Base-by-base conservation (phyloP, 1,140 invertebrate species). In the Anagrus nilaparvatae region DNA sequence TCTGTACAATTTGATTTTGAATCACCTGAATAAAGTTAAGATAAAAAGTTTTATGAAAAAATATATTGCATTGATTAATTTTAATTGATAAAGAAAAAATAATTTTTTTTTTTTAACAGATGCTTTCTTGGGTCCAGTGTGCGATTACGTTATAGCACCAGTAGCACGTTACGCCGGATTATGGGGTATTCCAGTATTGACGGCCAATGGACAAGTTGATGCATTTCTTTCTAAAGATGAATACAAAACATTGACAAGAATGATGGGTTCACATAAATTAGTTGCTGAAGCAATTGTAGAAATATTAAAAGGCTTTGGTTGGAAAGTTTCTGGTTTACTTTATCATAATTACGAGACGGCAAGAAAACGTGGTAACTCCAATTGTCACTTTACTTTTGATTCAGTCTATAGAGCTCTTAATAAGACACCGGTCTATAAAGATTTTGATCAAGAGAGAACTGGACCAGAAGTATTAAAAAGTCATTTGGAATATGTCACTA, bases 141-240 rank as follows among this genome's bases (percentile, higher is more conserved):
- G 90, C 63, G 87, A 92, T 51, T 95, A 92, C 62, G 86, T 86
- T 4, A 74, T 95, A 37, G 88, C 90, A 1, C 89, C 90, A 1
- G 86, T 96, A 2, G 82, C 87, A 1, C 71, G 90, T 10, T 93
- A 92, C 56, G 78, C 87, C 1, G 79, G 83, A 5, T 76, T 77
- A n/a, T 96, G 91, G 91, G 70, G 79, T 2, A 82, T 92, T 14
- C 90, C 92, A 0, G 78, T 95, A 1, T 60, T 96, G 5, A 91
- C 88, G 2, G 78, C 87, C 0, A 86, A 84, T 0, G 90, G 80
- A 0, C 81, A 87, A 53, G 85, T 85, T 0, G 79, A 86, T 43
- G 79, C 83, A 29, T 91, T 91, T 60, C 75, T 71, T 23, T 67
- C 77, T 59, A 84, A 84, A 54, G 58, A 56, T 9, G 69, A 73